These are phyloP conservation scores for Dendroctonus ponderosae DNA, from an alignment of 1,140 invertebrate genomes.

Conservation along the genomic window DNA sequence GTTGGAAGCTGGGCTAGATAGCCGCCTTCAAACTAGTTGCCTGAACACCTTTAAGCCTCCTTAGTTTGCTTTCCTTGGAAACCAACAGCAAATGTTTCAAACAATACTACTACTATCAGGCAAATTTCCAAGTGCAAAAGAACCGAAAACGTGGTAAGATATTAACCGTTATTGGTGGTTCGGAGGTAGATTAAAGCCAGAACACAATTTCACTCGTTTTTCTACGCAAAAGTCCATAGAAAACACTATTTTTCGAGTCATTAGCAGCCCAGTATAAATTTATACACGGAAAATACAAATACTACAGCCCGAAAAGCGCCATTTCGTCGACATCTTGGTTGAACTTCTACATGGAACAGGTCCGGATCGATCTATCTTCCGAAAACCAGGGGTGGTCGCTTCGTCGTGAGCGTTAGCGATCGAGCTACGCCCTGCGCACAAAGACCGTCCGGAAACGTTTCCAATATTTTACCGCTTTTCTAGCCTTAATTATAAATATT, in stretches of 20 bases:
- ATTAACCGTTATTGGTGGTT: slow-evolving; percentile 34
- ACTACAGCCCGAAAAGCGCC: slow-evolving; percentile 42
- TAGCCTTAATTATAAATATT: neutral
- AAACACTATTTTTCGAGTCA: slow-evolving; percentile 35
- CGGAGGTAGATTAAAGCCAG: slow-evolving; percentile 28
- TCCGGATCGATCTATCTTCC: slow-evolving; percentile 46
- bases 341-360: slow-evolving; percentile 46
- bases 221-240: slow-evolving; percentile 27
- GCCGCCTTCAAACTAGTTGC: too few species aligned
- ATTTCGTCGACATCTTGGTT: slow-evolving; percentile 48
- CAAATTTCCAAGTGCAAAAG: neutral
- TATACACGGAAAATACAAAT: slow-evolving; percentile 43
- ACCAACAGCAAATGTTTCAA: neutral
- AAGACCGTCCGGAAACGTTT: slow-evolving; percentile 1
- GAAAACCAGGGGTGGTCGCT: slow-evolving; percentile 40
- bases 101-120: neutral
- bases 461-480: slow-evolving; percentile 6
- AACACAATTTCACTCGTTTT: slow-evolving; percentile 37
- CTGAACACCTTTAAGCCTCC: too few species aligned
- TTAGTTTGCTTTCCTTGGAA: too few species aligned
- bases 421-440: slow-evolving; percentile 36
- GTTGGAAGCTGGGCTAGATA: slow-evolving; percentile 2
- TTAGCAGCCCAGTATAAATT: slow-evolving; percentile 33
- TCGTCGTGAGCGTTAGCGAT: slow-evolving; percentile 22
- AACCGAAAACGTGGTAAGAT: slow-evolving; percentile 40